Evolutionary conservation across 1,140 invertebrate species (phyloP), one percentile per base, ranked within the genome.

Genomic region (Oedothorax gibbosus): DNA sequence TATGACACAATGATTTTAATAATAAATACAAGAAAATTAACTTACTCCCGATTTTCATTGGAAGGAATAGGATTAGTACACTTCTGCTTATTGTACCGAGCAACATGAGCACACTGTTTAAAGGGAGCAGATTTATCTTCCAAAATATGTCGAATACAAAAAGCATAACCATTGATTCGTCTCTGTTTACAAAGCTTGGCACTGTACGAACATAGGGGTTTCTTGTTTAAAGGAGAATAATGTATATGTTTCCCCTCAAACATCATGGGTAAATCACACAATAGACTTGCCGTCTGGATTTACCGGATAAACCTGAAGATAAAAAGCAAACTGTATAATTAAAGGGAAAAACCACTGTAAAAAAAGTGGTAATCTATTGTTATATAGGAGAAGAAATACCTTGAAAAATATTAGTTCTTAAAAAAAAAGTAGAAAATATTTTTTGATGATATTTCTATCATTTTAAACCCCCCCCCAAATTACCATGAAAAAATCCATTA

Each of bases 171-270:
- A 89, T 91, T 92, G 54, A 92, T 88, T 62, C 91, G 88, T 69
- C 91, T 88, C 86, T 92, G 91, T 76, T 90, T 91, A 88, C 91
- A 92, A 60, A 91, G 86, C 86, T 92, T 92, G 57, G 87, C 88
- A 87, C 91, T 92, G 87, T 90, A 92, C 20, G 91, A 91, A 87
- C 91, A 92, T 57, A 92, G 87, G 11, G 91, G 91, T 87, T 91
- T 92, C 85, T 91, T 90, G 88, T 92, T 91, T 80, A 89, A 87
- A 56, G 89, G 89, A 77, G 91, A 91, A 85, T 89, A 92, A 86
- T 92, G 91, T 78, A 92, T 91, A 87, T 92, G 91, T 88, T 91
- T 92, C 69, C 91, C 91, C 88, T 92, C 91, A 88, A 90, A 91
- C 91, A 92, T 92, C 86, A 87, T 89, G 88, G 76, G 85, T 21